Evolutionary conservation across 1,140 invertebrate species (phyloP), one percentile per base, ranked within the genome.

Genomic region (Tachypleus tridentatus): DNA sequence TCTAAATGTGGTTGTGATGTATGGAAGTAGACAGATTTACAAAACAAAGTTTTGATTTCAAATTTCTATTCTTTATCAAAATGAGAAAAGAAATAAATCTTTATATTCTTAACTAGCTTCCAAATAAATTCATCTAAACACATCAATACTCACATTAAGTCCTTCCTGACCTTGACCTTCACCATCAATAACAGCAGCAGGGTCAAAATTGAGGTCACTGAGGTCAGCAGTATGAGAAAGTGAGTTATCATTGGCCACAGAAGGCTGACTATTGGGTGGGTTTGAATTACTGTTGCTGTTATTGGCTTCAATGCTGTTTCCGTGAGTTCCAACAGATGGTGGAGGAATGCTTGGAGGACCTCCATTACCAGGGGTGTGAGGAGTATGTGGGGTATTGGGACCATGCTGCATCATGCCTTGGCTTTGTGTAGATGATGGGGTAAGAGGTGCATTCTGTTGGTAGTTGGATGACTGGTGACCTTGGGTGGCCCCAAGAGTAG

Each of bases 171-270:
- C 86, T 61, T 88, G 85, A 66, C 87, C 88, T 77, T 94, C 91
- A 47, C 89, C 90, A 74, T 93, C 90, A 72, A 93, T 91, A 72
- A 93, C 88, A 70, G 86, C 88, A 71, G 87, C 87, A 8, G 92
- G 91, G 78, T 96, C 92, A 76, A 95, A 96, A 78, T 91, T 93
- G 69, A 96, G 82, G 75, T 95, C 91, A 29, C 87, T 87, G 69
- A 93, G 84, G 77, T 90, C 89, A 54, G 85, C 80, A 69, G 81
- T 82, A 63, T 65, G 63, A 3, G 67, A 57, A 9, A 68, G 61
- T 3, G 67, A 65, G 29, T 62, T 60, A 49, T 63, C 64, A 57
- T 61, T 65, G 53, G 58, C 63, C 50, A 63, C 62, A 61, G 62
- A 64, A 68, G 80, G 78, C 72, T 75, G 74, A 69, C 60, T 66